phyloP scores from a whole-genome alignment of 2,113 vertebrate genomes.

The Arvicanthis niloticus region DNA sequence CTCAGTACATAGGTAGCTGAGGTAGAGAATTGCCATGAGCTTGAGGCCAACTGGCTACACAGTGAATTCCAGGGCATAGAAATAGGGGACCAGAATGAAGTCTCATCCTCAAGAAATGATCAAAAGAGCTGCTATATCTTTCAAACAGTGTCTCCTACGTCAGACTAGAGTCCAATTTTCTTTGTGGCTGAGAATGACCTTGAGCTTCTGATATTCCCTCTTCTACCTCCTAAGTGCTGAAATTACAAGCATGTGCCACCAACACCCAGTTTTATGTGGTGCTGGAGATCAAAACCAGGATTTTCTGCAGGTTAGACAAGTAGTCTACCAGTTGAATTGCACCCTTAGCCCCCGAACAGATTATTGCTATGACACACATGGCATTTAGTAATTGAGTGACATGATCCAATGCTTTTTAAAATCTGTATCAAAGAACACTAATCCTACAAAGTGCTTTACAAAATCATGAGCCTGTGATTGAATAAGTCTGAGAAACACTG shows the following conservation, averaged over 20 bases:
- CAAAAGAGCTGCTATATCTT: neutral
- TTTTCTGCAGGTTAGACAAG: neutral
- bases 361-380: slow-evolving; percentile 14
- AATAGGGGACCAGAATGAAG: neutral
- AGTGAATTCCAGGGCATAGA: neutral
- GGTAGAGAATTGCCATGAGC: neutral
- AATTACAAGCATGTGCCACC: neutral
- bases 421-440: slow-evolving; percentile 9
- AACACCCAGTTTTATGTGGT: neutral
- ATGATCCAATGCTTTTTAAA: slow-evolving; percentile 47
- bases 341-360: neutral
- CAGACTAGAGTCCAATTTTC: neutral
- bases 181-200: neutral
- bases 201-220: neutral
- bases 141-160: neutral
- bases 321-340: neutral
- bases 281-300: neutral
- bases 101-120: neutral
- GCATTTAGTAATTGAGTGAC: slow-evolving; percentile 10
- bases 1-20: neutral
- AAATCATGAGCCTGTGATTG: neutral
- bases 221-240: neutral
- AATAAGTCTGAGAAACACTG: slow-evolving; percentile 26
- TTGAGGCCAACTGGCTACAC: neutral
- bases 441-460: slow-evolving; percentile 5